Base-by-base conservation (phyloP, 2,797 vertebrate genomes). In the Brachyalestes nurse region DNA sequence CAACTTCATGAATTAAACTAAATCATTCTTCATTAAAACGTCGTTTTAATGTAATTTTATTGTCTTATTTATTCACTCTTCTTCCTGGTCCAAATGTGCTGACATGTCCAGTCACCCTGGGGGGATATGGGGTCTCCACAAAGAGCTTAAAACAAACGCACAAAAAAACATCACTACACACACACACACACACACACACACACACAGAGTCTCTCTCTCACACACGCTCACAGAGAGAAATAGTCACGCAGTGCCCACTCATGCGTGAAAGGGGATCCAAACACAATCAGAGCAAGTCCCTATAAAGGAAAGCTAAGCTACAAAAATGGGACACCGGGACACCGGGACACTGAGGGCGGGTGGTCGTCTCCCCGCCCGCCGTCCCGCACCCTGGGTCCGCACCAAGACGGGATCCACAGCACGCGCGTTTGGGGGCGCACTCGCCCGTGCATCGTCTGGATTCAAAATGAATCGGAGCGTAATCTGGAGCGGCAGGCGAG, bases 181-280 rank as follows among this genome's bases (percentile, higher is more conserved):
- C 65, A 58, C 45, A 69, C 79, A 70, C 16, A 57, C 42, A 9
- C 42, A 6, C 6, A 42, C 5, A 42, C 5, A 12, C 42, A 45
- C 67, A 40, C 77, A 38, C 75, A 28, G 38, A 78, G 38, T 10
- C 34, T 2, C 71, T 28, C 51, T 47, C 65, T 60, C 34, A 34
- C 34, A 28, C 34, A 28, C 65, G 49, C 45, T 64, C 79, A 70
- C 16, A 57, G 5, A 1, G 7, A 7, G 42, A 45, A 1, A 45
- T 5, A 12, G 7, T 8, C 77, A 60, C 64, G 28, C 45, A 80
- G 80, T 72, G 62, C 87, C 89, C 86, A 75, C 58, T 75, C 85
- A 87, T 21, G 87, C 89, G 86, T 78, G 49, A 72, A 75, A 81
- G 62, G 65, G 62, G 60, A 51, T 47, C 14, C 61, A 77, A 73